Conservation (phyloP, 1,140 invertebrate genomes). For the Drosophila biarmipes region DNA sequence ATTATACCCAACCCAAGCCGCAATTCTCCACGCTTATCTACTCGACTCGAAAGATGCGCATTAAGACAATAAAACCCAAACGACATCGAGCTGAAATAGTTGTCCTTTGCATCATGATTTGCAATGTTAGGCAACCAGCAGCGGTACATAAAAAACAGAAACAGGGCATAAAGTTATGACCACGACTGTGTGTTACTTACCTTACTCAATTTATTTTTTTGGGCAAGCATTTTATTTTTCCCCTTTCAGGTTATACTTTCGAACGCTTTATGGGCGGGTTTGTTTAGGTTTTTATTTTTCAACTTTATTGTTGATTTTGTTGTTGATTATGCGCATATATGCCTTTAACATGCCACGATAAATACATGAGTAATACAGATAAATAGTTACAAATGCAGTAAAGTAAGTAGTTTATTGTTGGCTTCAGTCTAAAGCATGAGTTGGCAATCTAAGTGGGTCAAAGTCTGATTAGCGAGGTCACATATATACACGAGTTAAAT, state of each 20-base stretch:
- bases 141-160: constrained; percentile 29
- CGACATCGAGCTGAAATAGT: constrained; percentile 40
- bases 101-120: constrained; percentile 73
- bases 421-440: constrained; percentile 55
- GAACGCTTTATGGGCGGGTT: constrained; percentile 65
- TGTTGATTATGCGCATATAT: constrained; percentile 58
- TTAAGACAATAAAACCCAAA: constrained; percentile 23
- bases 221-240: constrained; percentile 33
- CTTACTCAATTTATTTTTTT: constrained; percentile 74
- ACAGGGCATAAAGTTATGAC: constrained; percentile 63
- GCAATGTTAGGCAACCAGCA: constrained; percentile 75
- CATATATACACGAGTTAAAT: constrained; percentile 12
- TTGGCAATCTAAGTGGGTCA: constrained; percentile 70
- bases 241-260: constrained; percentile 67
- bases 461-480: constrained; percentile 72
- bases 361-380: constrained; percentile 51
- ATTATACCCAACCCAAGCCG: constrained; percentile 11
- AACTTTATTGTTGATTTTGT: constrained; percentile 37
- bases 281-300: constrained; percentile 32
- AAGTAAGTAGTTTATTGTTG: constrained; percentile 42
- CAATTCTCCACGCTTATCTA: constrained; percentile 24
- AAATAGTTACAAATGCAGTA: constrained; percentile 35
- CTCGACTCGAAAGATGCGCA: constrained; percentile 4
- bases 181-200: constrained; percentile 78
- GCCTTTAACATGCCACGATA: constrained; percentile 38